Evolutionary conservation across 2,797 vertebrate genomes (phyloP), one percentile per base, ranked within the genome.

Genomic region (Oreortyx pictus): DNA sequence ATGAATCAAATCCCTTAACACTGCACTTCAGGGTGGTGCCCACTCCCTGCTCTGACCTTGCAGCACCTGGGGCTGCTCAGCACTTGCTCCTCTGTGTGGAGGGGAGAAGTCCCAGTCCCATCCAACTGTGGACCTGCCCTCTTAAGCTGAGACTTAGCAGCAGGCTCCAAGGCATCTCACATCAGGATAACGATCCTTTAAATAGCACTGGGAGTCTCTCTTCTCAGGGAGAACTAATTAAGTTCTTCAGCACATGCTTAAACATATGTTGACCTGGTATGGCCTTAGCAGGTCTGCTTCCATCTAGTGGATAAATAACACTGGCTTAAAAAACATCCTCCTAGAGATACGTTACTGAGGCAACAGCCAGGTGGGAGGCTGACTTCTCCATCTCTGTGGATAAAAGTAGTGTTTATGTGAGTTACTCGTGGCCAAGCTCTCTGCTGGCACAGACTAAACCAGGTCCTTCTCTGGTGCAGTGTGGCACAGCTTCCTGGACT

Each of bases 241-340:
- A 93, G 85, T 49, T 89, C 85, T 89, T 89, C 79, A 73, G 90
- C 85, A 94, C 93, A 93, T 93, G 93, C 94, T 91, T 92, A 93
- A 91, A 86, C 95, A 91, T 93, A 95, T 95, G 96, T 91, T 89
- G 87, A 94, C 93, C 93, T 87, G 70, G 70, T 73, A 37, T 66
- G 83, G 86, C 92, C 89, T 79, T 73, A 85, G 52, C 80, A 80
- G 90, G 82, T 61, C 79, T 4, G 7, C 62, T 94, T 90, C 86
- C 64, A 88, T 79, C 93, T 92, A 41, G 66, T 23, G 37, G 92
- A 92, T 90, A 94, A 96, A 94, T 90, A 86, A 86, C 47, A 41
- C 35, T 61, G 71, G 47, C 84, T 94, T 88, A 66, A 89, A 94
- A 83, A 92, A 82, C 37, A 86, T 64, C 84, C 90, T 94, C 62